Evolutionary conservation across 2,113 vertebrate genomes (phyloP).

Genomic region (Eurypyga helias): DNA sequence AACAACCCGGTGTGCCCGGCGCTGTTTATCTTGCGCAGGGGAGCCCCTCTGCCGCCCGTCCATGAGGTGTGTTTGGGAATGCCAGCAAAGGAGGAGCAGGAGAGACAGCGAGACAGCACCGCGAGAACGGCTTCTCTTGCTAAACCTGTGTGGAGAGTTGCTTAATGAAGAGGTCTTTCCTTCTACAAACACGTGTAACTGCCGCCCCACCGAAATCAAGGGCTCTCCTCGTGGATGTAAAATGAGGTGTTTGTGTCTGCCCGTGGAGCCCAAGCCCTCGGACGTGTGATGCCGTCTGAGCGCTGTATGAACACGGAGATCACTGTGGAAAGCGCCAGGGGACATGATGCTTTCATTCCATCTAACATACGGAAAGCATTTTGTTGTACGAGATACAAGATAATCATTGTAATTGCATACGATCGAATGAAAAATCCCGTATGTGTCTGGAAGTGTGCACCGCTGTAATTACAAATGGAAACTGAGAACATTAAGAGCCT

Average conservation of each 20-base stretch:
- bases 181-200: neutral
- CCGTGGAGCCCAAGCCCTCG: neutral
- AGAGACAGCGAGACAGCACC: fast-evolving
- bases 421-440: neutral
- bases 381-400: neutral
- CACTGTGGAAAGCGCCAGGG: neutral
- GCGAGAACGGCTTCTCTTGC: neutral
- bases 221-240: fast-evolving
- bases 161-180: neutral
- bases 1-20: fast-evolving
- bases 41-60: neutral
- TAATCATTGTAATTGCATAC: neutral
- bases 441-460: neutral
- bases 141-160: neutral
- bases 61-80: neutral
- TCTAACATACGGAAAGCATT: neutral
- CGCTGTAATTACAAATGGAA: neutral
- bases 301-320: neutral
- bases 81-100: neutral
- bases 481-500: neutral
- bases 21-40: fast-evolving
- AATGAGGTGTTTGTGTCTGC: neutral
- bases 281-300: neutral
- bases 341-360: neutral
- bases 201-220: neutral